Base-by-base conservation (phyloP, 1,140 invertebrate species). In the Philotrypesis tridentata region DNA sequence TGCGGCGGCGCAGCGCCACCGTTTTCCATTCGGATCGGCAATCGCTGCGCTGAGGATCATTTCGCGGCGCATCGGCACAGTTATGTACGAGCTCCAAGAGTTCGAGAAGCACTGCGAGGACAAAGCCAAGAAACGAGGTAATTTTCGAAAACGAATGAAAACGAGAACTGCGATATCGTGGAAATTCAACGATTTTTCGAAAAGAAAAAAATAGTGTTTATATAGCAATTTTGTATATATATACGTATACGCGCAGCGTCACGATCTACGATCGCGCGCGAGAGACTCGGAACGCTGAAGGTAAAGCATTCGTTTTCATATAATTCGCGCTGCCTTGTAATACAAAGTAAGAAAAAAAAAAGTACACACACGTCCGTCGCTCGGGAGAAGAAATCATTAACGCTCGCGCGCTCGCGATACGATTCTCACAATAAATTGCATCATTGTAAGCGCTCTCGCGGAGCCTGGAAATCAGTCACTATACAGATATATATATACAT, bases 31-130 rank as follows among this genome's bases (percentile, higher is more conserved):
- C n/a, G n/a, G n/a, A n/a, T n/a, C n/a, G n/a, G n/a, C n/a, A n/a
- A n/a, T n/a, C n/a, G n/a, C n/a, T n/a, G n/a, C n/a, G n/a, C n/a
- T n/a, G n/a, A n/a, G n/a, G n/a, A n/a, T n/a, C n/a, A n/a, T n/a
- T n/a, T n/a, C n/a, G n/a, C n/a, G n/a, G n/a, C n/a, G n/a, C 23
- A 25, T 5, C 5, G 60, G 0, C 37, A 29, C 12, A 7, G 73
- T 25, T n/a, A 82, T 82, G 74, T 48, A 70, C 33, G 74, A 82
- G 21, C 67, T 82, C 17, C 27, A 82, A n/a, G 67, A 82, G n/a
- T 72, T 82, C 29, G 11, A 82, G 63, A 82, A 29, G 33, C 33
- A 17, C 17, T 1, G 0, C 7, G 48, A 48, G n/a, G 61, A 43
- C 60, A 75, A 68, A 9, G 43, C 12, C 3, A 40, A 48, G 7